Percentiles rank a stretch among this genome's conserved stretches.
These are phyloP conservation scores for Dioctria rufipes DNA, from an alignment of 2,888 invertebrate species.

Conservation along the genomic window DNA sequence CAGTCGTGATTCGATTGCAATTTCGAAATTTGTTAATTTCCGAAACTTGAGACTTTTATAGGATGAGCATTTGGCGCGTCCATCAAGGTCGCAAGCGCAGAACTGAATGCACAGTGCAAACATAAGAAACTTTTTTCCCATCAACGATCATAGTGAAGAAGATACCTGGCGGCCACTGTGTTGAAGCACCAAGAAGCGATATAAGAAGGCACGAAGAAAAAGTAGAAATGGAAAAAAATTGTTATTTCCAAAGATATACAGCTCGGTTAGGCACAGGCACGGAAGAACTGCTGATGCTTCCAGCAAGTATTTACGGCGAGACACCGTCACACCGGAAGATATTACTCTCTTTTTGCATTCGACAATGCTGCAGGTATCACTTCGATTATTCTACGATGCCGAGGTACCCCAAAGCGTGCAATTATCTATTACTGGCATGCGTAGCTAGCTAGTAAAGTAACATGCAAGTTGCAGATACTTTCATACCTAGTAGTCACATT, in stretches of 20 bases:
- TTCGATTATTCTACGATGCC: conserved; percentile 1
- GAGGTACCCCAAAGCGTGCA: neutral
- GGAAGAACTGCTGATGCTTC: conserved; percentile 37
- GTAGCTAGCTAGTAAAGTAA: conserved; percentile 6
- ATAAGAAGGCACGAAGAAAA: conserved; percentile 23
- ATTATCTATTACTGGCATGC: conserved; percentile 13
- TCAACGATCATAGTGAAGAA: conserved; percentile 29
- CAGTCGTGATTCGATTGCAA: neutral
- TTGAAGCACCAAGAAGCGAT: conserved; percentile 12
- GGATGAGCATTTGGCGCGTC: conserved; percentile 64
- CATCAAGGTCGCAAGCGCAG: conserved; percentile 72
- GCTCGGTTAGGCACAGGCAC: conserved; percentile 25
- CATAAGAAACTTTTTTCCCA: conserved; percentile 62
- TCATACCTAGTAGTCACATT: neutral
- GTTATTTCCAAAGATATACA: neutral
- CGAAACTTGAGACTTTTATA: conserved; percentile 11
- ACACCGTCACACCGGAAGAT: conserved; percentile 49
- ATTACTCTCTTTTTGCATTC: conserved; percentile 32
- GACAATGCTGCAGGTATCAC: conserved; percentile 36
- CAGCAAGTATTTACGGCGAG: conserved; percentile 10
- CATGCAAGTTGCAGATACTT: neutral
- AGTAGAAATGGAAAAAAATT: conserved; percentile 40
- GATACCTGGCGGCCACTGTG: conserved; percentile 32
- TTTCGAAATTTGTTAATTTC: neutral
- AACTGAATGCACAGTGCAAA: conserved; percentile 66